Evolutionary conservation across 2,888 invertebrate species (phyloP), one percentile per base, ranked within the genome.

Genomic region (Cheilosia grossa): DNA sequence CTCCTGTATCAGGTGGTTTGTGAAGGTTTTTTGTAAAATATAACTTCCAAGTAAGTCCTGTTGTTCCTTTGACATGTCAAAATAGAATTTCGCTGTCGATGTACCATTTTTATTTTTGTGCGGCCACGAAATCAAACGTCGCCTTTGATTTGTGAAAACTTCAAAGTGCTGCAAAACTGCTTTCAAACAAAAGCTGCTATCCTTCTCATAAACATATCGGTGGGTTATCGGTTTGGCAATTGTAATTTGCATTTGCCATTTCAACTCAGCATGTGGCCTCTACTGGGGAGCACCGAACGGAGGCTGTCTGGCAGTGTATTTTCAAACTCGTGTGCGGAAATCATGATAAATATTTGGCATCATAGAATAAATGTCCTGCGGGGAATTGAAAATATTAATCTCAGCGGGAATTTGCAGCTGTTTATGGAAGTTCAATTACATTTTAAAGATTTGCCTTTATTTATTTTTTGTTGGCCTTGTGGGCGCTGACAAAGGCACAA

Each of bases 341-440:
- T 79, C 54, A 49, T 80, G 67, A 74, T 63, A 80, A 67, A 63
- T 66, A 58, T 49, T 40, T 58, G 49, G 44, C 27, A 37, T 56
- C 30, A 56, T 56, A 19, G 56, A 30, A 49, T 24, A 64, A 40
- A 75, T 74, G 24, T 54, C 73, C 73, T 66, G 73, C 59, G 37
- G 47, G 49, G 67, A 33, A 51, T 10, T 24, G 27, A 21, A 54
- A 49, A 74, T 59, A 67, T 74, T 67, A 49, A 56, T 49, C 74
- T 49, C 80, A 67, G 80, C 67, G 67, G 74, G 80, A 54, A 21
- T 63, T 74, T 66, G 27, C 53, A 56, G 49, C 56, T 70, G 67
- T 13, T 3, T 13, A 37, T 33, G 24, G n/a, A 17, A 73, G 42
- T 44, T 64, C 53, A 73, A 64, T 47, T 73, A 44, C 17, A 37